Percentiles rank a stretch among this genome's conserved stretches.
phyloP scores from a whole-genome alignment of 2,797 vertebrate genomes.

The Coregonus suidteri region DNA sequence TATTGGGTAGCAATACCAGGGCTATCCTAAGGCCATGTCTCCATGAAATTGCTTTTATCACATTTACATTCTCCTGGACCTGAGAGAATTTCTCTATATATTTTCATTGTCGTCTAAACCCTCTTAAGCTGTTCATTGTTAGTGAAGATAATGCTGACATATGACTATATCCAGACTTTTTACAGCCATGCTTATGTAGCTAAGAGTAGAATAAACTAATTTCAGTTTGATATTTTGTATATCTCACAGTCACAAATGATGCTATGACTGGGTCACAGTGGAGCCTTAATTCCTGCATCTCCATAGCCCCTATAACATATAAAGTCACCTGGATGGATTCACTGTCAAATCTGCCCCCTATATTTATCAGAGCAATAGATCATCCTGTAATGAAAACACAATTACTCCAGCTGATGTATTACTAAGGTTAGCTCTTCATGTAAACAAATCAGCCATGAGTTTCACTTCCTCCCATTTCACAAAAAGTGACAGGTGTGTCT shows the following conservation, averaged over 20 bases:
- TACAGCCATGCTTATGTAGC: constrained; percentile 27
- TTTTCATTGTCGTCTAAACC: constrained; percentile 17
- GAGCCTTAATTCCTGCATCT: constrained; percentile 23
- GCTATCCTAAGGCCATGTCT: constrained; percentile 12
- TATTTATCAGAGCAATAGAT: constrained; percentile 32
- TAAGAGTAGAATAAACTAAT: constrained; percentile 34
- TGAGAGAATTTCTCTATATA: constrained; percentile 20
- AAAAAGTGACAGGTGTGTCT: neutral
- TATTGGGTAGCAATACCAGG: neutral
- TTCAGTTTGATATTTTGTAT: constrained; percentile 9
- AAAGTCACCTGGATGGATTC: constrained; percentile 40
- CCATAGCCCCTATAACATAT: constrained; percentile 24
- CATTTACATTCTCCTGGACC: constrained; percentile 25
- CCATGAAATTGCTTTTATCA: constrained; percentile 16
- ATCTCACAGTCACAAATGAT: constrained; percentile 30
- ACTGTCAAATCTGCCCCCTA: constrained; percentile 39
- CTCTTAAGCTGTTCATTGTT: constrained; percentile 28
- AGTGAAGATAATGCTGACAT: constrained; percentile 5
- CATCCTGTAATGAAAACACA: constrained; percentile 40
- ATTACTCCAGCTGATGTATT: constrained; percentile 39
- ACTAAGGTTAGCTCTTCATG: constrained; percentile 13
- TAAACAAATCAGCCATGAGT: constrained; percentile 14
- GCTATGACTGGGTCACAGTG: neutral
- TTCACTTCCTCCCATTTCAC: constrained; percentile 9
- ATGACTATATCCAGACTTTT: constrained; percentile 26